phyloP scores from a whole-genome alignment of 2,113 vertebrate genomes.

The Heloderma charlesbogerti region DNA sequence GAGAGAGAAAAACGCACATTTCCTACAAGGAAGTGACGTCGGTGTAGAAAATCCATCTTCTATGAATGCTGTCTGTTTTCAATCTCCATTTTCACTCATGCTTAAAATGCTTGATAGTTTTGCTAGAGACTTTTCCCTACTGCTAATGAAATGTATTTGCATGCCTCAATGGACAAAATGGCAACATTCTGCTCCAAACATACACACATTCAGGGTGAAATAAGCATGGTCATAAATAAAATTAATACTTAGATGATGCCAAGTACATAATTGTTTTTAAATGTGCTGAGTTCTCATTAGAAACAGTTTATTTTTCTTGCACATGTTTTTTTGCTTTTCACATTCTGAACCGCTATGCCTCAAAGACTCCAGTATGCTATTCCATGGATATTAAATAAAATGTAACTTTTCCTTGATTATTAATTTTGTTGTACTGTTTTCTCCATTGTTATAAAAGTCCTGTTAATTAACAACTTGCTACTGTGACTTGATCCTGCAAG shows the following conservation, averaged over 20 bases:
- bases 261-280: slow-evolving; percentile 70
- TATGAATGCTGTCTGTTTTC: slow-evolving; percentile 10
- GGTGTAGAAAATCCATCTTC: slow-evolving; percentile 6
- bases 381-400: slow-evolving; percentile 32
- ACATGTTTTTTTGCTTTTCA: slow-evolving; percentile 41
- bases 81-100: slow-evolving; percentile 39
- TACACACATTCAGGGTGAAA: slow-evolving; percentile 59
- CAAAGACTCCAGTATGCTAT: slow-evolving; percentile 7
- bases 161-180: slow-evolving; percentile 54
- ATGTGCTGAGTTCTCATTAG: slow-evolving; percentile 57
- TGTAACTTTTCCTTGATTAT: slow-evolving; percentile 46
- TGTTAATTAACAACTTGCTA: slow-evolving; percentile 35
- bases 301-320: slow-evolving; percentile 55
- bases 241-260: slow-evolving; percentile 66
- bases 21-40: neutral
- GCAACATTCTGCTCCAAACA: slow-evolving; percentile 61
- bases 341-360: slow-evolving; percentile 41
- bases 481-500: slow-evolving; percentile 49
- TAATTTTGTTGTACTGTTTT: slow-evolving; percentile 30
- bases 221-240: slow-evolving; percentile 63
- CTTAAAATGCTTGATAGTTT: slow-evolving; percentile 55
- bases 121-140: slow-evolving; percentile 47
- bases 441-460: neutral
- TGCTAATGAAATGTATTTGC: slow-evolving; percentile 46
- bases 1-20: neutral